A percentile compares a stretch with the other conserved stretches of the same genome.
phyloP scores from a whole-genome alignment of 2,113 vertebrate species.

The Zosterops lateralis region DNA sequence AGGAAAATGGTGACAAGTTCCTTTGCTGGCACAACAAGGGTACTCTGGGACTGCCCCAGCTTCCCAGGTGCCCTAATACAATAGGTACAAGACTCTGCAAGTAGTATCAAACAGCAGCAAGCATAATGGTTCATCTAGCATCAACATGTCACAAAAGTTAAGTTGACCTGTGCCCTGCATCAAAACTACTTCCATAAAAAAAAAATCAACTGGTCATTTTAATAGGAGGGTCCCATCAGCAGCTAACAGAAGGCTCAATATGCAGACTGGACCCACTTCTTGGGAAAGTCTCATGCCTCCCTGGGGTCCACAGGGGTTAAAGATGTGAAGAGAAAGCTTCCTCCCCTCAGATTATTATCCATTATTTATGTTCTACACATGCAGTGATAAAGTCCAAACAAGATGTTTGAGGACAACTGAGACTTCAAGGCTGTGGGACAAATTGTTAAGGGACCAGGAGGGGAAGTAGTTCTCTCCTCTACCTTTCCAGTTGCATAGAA shows the following conservation, averaged over 20 bases:
- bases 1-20: not conserved
- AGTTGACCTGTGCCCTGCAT: not conserved
- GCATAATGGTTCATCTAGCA: not conserved
- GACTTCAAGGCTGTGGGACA: not conserved
- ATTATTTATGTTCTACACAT: not conserved
- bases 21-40: not conserved
- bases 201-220: not conserved
- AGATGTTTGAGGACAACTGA: not conserved
- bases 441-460: not conserved
- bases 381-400: not conserved
- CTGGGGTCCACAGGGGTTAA: not conserved
- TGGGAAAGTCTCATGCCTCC: not conserved
- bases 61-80: not conserved
- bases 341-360: not conserved
- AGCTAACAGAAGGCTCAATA: not conserved
- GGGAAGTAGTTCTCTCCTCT: not conserved
- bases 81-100: not conserved
- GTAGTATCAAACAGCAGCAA: not conserved
- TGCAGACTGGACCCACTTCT: not conserved
- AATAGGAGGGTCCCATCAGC: not conserved
- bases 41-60: not conserved
- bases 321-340: not conserved
- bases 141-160: not conserved
- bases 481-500: not conserved
- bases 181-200: not conserved